phyloP scores from a whole-genome alignment of 2,888 invertebrate genomes.

The Eumerus sabulonum region DNA sequence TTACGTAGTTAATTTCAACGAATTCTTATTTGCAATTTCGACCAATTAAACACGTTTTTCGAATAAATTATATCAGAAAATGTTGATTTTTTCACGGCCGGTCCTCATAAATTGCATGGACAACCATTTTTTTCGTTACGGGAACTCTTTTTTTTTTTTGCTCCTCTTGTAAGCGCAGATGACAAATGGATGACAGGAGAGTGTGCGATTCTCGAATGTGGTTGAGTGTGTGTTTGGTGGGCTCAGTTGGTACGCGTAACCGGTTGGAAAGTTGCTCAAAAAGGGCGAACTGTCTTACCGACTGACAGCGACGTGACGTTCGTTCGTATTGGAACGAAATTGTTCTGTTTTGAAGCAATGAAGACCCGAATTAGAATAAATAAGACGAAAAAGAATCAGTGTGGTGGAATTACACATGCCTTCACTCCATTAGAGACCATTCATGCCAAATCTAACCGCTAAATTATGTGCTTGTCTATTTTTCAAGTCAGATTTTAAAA shows the following conservation, averaged over 20 bases:
- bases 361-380: too few species aligned
- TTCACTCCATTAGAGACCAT: too few species aligned
- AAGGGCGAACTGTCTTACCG: constrained; percentile 11
- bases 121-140: constrained; percentile 66
- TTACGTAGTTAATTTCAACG: neutral
- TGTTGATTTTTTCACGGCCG: constrained; percentile 63
- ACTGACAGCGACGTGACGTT: neutral
- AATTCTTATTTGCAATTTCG: constrained; percentile 5
- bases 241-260: constrained; percentile 46
- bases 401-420: too few species aligned
- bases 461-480: too few species aligned
- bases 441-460: too few species aligned
- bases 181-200: constrained; percentile 60
- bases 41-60: constrained; percentile 7
- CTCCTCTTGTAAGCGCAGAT: constrained; percentile 39
- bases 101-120: constrained; percentile 60
- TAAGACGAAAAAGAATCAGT: too few species aligned
- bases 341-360: too few species aligned
- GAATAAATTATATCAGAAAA: constrained; percentile 14
- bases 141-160: constrained; percentile 41
- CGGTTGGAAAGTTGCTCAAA: constrained; percentile 51
- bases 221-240: constrained; percentile 4
- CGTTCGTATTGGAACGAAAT: too few species aligned
- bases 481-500: too few species aligned
- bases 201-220: neutral